Evolutionary conservation across 2,888 invertebrate species (phyloP).

Genomic region (Eupithecia abbreviata): DNA sequence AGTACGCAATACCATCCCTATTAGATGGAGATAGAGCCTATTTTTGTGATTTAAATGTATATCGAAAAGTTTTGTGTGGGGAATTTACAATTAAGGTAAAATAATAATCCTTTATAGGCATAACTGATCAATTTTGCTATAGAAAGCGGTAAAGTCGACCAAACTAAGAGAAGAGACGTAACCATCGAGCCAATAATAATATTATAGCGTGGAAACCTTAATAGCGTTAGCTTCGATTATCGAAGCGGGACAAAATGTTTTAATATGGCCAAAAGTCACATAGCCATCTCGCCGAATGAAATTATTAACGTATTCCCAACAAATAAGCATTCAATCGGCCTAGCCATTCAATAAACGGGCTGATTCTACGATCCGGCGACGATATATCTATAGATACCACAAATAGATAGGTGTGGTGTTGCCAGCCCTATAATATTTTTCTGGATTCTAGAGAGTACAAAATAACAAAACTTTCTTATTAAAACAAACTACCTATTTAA

Average conservation of each 20-base stretch:
- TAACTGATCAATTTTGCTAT: neutral
- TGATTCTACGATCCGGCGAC: too few relatives aligned
- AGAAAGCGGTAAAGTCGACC: neutral
- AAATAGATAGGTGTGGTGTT: too few relatives aligned
- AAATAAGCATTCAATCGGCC: too few relatives aligned
- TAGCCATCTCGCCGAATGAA: too few relatives aligned
- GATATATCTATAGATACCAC: too few relatives aligned
- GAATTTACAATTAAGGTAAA: conserved; percentile 25
- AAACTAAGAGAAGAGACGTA: neutral
- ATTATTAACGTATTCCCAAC: too few relatives aligned
- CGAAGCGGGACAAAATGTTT: neutral
- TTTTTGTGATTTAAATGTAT: neutral
- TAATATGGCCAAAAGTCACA: too few relatives aligned
- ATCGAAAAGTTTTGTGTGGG: conserved; percentile 13
- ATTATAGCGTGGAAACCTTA: neutral
- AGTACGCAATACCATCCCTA: conserved; percentile 16
- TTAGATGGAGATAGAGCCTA: conserved; percentile 12
- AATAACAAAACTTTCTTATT: neutral
- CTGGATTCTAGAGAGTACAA: neutral
- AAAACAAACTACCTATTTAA: neutral
- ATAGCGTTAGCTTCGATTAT: neutral
- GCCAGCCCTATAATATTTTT: too few relatives aligned
- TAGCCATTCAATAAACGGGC: too few relatives aligned
- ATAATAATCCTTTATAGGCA: neutral
- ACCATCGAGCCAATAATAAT: neutral